Evolutionary conservation across 64 coral and sea anemone genomes (phyloP), one percentile per base, ranked within the genome.

Genomic region (Hydrozoanthus tunicans): DNA sequence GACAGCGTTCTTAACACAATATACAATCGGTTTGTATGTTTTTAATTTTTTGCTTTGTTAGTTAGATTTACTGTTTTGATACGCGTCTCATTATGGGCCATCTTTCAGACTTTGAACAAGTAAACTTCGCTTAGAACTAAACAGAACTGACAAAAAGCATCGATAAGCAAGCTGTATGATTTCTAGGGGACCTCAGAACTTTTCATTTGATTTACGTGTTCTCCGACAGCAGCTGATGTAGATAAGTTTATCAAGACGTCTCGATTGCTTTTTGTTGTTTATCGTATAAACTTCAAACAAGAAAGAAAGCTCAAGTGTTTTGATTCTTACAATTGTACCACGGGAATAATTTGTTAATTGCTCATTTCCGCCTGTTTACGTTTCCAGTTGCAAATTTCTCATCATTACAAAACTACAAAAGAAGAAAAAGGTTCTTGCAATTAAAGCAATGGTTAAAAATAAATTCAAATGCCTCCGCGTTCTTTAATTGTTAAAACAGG

Each of bases 1-100:
- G 71, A 51, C 71, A n/a, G 14, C 24, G 51, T 12, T 74, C 71
- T 9, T 11, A 24, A 74, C 51, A 9, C 2, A 9, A 74, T 1
- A 74, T 43, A 74, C 71, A 74, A 74, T 74, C 51, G 71, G 71
- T 74, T 74, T 74, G 71, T 74, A 74, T 17, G 71, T 20, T 74
- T 43, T 51, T 32, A 74, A 74, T 74, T 43, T 74, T 32, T 11
- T 5, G 7, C 71, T 74, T 74, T 74, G 26, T 9, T 73, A 14
- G 25, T 32, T 7, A 51, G 25, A 73, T 32, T 73, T 32, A 32
- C 70, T 73, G 70, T 74, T 74, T 74, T 74, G 71, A 74, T 74
- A 12, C 51, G 71, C 71, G 27, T 12, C 26, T 74, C 26, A 43
- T 74, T 74, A 74, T 74, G 26, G 71, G 9, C 71, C 11, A 11